Evolutionary conservation across 1,140 invertebrate species (phyloP).

Genomic region (Onthophagus taurus): DNA sequence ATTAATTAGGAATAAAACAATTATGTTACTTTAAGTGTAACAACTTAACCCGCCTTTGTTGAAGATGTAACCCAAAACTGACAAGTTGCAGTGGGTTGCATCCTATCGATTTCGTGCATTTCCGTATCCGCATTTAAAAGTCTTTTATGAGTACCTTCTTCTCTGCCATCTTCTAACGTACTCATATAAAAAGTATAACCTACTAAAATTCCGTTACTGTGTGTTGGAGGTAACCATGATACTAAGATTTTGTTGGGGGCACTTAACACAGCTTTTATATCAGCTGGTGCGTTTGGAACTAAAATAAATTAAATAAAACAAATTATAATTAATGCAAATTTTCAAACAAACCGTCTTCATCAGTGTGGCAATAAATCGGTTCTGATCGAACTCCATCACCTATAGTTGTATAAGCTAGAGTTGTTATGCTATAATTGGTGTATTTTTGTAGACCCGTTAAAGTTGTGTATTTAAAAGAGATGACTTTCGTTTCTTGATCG

Average conservation of each 20-base stretch:
- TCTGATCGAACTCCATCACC: conserved; percentile 79
- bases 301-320: conserved; percentile 22
- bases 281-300: conserved; percentile 78
- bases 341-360: conserved; percentile 70
- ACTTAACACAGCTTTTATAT: conserved; percentile 79
- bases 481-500: conserved; percentile 56
- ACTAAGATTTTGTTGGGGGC: conserved; percentile 76
- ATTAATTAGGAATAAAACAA: not conserved
- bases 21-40: not conserved
- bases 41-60: conserved; percentile 41
- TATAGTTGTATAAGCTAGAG: conserved; percentile 76
- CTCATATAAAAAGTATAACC: conserved; percentile 77
- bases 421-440: conserved; percentile 89
- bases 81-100: conserved; percentile 60
- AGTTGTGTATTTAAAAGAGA: conserved; percentile 54
- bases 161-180: conserved; percentile 60
- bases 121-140: conserved; percentile 53
- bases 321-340: conserved; percentile 7
- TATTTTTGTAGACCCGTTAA: conserved; percentile 63
- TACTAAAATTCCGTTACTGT: conserved; percentile 65
- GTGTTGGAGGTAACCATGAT: conserved; percentile 72
- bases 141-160: conserved; percentile 61
- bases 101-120: conserved; percentile 60
- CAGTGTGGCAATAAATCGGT: conserved; percentile 78
- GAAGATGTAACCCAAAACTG: conserved; percentile 76